Percentiles rank a stretch among this genome's conserved stretches.
These are phyloP conservation scores for Drosophila ambigua DNA, from an alignment of 1,140 invertebrate species.

Conservation along the genomic window DNA sequence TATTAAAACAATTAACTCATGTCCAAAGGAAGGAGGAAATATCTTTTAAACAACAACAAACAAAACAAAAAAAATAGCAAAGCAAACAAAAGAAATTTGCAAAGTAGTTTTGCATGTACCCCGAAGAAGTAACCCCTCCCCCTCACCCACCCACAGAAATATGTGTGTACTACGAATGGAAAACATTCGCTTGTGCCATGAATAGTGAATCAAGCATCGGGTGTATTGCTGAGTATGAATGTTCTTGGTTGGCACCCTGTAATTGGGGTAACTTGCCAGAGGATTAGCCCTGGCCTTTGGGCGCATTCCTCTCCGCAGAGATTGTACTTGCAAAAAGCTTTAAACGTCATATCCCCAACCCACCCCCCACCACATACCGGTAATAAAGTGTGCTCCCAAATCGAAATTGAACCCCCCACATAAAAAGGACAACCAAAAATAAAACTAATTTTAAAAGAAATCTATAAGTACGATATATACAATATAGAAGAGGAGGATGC, in stretches of 20 bases:
- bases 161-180: no score
- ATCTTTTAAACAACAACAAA: constrained; percentile 15
- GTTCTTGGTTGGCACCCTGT: background rate
- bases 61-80: constrained; percentile 25
- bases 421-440: background rate
- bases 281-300: constrained; percentile 1
- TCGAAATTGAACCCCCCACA: no score
- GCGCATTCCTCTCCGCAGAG: constrained; percentile 17
- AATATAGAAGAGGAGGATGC: constrained; percentile 1
- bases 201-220: no score
- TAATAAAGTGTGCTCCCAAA: no score
- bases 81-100: no score
- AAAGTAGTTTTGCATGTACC: no score
- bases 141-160: no score
- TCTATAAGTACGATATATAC: constrained; percentile 2
- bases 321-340: constrained; percentile 35
- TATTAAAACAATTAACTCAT: constrained; percentile 34
- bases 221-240: no score
- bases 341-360: constrained; percentile 33
- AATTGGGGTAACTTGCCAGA: background rate
- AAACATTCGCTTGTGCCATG: no score
- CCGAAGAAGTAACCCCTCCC: no score
- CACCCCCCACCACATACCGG: background rate
- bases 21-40: constrained; percentile 28
- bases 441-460: constrained; percentile 33